phyloP scores from a whole-genome alignment of 2,888 invertebrate genomes.

The Clivina fossor region DNA sequence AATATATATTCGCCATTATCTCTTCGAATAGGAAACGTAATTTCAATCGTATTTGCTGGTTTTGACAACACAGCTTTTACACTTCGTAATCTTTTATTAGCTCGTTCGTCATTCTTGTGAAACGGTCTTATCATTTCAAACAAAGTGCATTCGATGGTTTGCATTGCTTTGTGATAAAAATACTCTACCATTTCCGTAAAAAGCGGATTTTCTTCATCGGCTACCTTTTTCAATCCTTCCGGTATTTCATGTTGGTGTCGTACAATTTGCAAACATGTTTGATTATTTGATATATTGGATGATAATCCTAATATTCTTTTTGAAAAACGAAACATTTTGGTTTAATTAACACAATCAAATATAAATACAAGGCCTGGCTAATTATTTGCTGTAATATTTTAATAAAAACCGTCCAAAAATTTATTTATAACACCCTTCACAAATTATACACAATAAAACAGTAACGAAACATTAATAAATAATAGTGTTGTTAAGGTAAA shows the following conservation, averaged over 20 bases:
- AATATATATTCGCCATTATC: constrained; percentile 72
- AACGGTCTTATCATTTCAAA: constrained; percentile 43
- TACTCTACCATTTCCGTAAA: constrained; percentile 68
- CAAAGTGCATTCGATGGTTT: constrained; percentile 2
- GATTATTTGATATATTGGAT: too few species aligned
- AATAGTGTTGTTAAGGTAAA: too few species aligned
- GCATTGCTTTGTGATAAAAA: constrained; percentile 64
- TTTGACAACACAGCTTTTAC: constrained; percentile 64
- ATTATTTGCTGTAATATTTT: too few species aligned
- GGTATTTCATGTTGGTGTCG: constrained; percentile 50
- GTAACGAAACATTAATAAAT: too few species aligned
- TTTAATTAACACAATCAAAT: too few species aligned
- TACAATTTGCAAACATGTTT: too few species aligned
- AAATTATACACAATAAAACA: too few species aligned
- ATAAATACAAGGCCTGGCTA: too few species aligned
- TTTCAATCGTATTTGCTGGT: constrained; percentile 65
- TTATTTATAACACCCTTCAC: too few species aligned
- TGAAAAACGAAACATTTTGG: too few species aligned
- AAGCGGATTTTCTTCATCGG: constrained; percentile 54
- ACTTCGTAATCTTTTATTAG: constrained; percentile 66
- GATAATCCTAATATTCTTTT: too few species aligned
- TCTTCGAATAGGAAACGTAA: constrained; percentile 70
- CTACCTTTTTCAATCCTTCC: constrained; percentile 48
- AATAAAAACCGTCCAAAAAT: too few species aligned
- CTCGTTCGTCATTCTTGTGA: constrained; percentile 61